These are phyloP conservation scores for Lordiphosa stackelbergi DNA, from an alignment of 1,140 invertebrate genomes.

Conservation along the genomic window DNA sequence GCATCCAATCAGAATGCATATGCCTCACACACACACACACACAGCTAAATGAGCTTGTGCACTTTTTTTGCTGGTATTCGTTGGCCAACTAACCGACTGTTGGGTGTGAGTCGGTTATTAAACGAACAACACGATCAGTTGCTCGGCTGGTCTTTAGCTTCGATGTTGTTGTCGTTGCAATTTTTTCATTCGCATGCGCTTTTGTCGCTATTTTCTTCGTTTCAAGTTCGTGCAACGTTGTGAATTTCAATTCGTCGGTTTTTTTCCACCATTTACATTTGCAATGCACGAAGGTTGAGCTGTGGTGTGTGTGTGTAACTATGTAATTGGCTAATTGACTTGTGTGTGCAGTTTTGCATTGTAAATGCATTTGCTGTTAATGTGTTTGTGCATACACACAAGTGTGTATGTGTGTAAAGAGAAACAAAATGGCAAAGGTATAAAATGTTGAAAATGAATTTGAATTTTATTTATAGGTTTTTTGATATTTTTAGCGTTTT, in stretches of 20 bases:
- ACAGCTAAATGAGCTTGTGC: slow-evolving; percentile 5
- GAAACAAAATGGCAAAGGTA: neutral
- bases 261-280: slow-evolving; percentile 8
- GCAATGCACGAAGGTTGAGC: slow-evolving; percentile 35
- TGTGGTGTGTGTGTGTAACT: slow-evolving; percentile 15
- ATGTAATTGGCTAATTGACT: slow-evolving; percentile 20
- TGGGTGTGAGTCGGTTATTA: neutral
- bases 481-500: neutral
- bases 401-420: neutral
- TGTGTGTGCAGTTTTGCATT: slow-evolving; percentile 9
- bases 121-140: slow-evolving; percentile 14
- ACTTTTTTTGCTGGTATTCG: neutral
- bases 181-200: slow-evolving; percentile 22
- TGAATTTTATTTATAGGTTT: no score
- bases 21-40: neutral
- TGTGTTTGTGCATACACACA: neutral
- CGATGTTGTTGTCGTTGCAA: slow-evolving; percentile 36
- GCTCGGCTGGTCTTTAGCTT: slow-evolving; percentile 18
- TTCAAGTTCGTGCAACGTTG: slow-evolving; percentile 49
- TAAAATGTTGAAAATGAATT: no score
- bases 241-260: slow-evolving; percentile 64
- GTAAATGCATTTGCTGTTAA: slow-evolving; percentile 14
- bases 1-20: slow-evolving; percentile 45
- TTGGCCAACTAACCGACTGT: neutral
- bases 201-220: slow-evolving; percentile 8